These are phyloP conservation scores for Glyphotaelius pellucidus DNA, from an alignment of 2,888 invertebrate genomes.

Conservation along the genomic window DNA sequence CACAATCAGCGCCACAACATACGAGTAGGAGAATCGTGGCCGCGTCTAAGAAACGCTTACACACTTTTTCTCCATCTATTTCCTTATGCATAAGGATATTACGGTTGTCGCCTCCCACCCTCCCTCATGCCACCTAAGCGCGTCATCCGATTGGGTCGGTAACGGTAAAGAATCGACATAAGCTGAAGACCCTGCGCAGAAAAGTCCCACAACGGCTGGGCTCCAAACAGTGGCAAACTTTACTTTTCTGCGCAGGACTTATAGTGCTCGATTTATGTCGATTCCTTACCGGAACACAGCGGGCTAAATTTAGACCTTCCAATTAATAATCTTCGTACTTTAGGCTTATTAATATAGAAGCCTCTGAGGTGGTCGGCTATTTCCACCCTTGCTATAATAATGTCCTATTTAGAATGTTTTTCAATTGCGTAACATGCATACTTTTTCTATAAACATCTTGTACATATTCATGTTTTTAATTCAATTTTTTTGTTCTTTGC, in stretches of 20 bases:
- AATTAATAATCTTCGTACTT: background rate
- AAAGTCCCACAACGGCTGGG: too few relatives aligned
- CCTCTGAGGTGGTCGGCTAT: background rate
- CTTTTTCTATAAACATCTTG: background rate
- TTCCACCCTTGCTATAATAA: background rate
- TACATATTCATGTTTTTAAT: background rate
- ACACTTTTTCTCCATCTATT: too few relatives aligned
- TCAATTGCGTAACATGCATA: background rate
- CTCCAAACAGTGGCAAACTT: too few relatives aligned
- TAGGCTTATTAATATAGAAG: background rate
- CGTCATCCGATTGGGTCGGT: too few relatives aligned
- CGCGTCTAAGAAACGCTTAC: too few relatives aligned
- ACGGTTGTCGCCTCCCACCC: background rate
- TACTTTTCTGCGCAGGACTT: too few relatives aligned
- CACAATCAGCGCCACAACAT: too few relatives aligned
- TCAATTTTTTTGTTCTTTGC: slow-evolving; percentile 11
- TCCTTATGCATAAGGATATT: background rate
- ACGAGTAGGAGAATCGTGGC: too few relatives aligned
- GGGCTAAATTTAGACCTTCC: background rate
- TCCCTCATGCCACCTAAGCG: background rate
- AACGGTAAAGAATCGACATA: too few relatives aligned
- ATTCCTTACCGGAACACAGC: background rate
- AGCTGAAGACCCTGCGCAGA: too few relatives aligned
- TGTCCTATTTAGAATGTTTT: background rate
- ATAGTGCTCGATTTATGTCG: too few relatives aligned